Evolutionary conservation across 2,888 invertebrate species (phyloP).

Genomic region (Chesias legatella): DNA sequence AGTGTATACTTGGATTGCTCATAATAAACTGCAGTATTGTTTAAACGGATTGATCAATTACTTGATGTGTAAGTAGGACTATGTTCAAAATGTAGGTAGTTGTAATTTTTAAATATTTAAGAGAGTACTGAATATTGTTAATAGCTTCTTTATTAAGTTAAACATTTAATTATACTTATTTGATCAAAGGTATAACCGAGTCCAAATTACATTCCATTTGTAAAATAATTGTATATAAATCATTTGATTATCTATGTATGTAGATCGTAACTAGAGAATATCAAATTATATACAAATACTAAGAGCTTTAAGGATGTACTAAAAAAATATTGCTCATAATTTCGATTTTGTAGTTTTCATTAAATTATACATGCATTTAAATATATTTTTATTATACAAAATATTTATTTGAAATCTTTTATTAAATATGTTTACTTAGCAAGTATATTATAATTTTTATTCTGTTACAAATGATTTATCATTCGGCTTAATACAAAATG

Average conservation of each 20-base stretch:
- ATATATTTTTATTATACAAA: slow-evolving; percentile 6
- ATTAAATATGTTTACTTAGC: too few species aligned
- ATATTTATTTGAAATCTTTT: too few species aligned
- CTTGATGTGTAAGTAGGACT: slow-evolving; percentile 50
- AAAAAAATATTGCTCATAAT: slow-evolving; percentile 66
- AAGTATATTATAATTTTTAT: background rate
- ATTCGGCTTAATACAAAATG: slow-evolving; percentile 4
- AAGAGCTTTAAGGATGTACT: slow-evolving; percentile 71
- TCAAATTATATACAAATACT: slow-evolving; percentile 40
- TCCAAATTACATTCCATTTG: slow-evolving; percentile 77
- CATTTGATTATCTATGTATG: slow-evolving; percentile 15
- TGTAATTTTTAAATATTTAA: slow-evolving; percentile 47
- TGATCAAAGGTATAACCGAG: slow-evolving; percentile 60
- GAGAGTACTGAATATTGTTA: slow-evolving; percentile 74
- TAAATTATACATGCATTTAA: slow-evolving; percentile 55
- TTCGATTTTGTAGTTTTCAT: slow-evolving; percentile 44
- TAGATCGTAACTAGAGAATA: slow-evolving; percentile 19
- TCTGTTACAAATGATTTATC: background rate
- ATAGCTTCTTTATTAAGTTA: slow-evolving; percentile 50
- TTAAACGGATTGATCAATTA: slow-evolving; percentile 59
- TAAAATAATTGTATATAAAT: slow-evolving; percentile 65
- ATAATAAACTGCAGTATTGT: slow-evolving; percentile 63
- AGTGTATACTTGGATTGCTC: slow-evolving; percentile 49
- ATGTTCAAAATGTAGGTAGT: slow-evolving; percentile 39
- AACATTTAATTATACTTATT: slow-evolving; percentile 54